Percentiles rank a stretch among this genome's conserved stretches.
These are phyloP conservation scores for Sinonovacula constricta DNA, from an alignment of 1,140 invertebrate genomes.

Conservation along the genomic window DNA sequence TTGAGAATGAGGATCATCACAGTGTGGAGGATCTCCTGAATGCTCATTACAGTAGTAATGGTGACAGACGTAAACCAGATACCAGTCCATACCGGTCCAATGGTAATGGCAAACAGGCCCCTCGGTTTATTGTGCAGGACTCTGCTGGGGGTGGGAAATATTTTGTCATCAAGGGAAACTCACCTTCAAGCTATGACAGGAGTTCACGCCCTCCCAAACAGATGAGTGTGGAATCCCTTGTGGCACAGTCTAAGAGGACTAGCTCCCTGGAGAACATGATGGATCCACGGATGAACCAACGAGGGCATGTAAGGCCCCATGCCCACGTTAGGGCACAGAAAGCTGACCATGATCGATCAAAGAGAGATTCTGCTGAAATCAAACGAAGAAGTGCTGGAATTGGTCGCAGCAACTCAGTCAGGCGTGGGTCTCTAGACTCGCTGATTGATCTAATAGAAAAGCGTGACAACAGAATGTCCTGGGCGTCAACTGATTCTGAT, in stretches of 20 bases:
- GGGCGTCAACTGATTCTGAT: slow-evolving; percentile 76
- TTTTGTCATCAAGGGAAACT: slow-evolving; percentile 66
- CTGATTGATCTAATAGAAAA: slow-evolving; percentile 80
- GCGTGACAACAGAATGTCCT: slow-evolving; percentile 60
- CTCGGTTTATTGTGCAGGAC: slow-evolving; percentile 9
- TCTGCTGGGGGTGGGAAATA: slow-evolving; percentile 63
- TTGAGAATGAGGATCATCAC: slow-evolving; percentile 82
- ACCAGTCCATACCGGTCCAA: neutral
- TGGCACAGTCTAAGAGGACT: slow-evolving; percentile 50
- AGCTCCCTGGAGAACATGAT: slow-evolving; percentile 64
- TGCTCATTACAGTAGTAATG: slow-evolving; percentile 3
- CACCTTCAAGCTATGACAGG: neutral
- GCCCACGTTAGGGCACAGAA: slow-evolving; percentile 22
- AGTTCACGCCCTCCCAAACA: slow-evolving; percentile 26
- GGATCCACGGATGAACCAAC: slow-evolving; percentile 30
- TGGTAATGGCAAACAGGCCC: slow-evolving; percentile 2
- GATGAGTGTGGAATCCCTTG: slow-evolving; percentile 52
- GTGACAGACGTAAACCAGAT: slow-evolving; percentile 20
- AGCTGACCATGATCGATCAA: slow-evolving; percentile 16
- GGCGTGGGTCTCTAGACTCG: slow-evolving; percentile 83
- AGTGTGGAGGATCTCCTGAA: slow-evolving; percentile 73
- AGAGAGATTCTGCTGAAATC: slow-evolving; percentile 40
- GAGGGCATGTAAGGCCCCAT: slow-evolving; percentile 1
- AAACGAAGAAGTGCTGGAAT: slow-evolving; percentile 23
- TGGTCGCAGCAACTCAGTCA: slow-evolving; percentile 58